Conservation (phyloP, 2,797 vertebrate species). For the Bucorvus abyssinicus region DNA sequence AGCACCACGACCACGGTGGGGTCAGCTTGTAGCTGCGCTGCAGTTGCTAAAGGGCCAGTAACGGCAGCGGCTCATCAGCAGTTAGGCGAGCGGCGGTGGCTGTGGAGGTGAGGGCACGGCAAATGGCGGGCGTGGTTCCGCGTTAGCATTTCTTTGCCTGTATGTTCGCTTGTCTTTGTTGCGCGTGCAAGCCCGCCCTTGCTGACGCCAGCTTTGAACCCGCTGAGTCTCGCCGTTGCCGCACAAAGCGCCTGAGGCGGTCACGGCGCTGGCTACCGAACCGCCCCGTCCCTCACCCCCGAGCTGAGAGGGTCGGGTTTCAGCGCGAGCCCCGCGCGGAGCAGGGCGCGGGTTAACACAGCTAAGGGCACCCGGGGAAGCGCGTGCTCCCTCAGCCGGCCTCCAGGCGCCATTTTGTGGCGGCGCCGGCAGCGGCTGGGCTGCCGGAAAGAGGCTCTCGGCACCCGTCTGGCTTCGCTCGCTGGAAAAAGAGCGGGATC, state of each 20-base stretch:
- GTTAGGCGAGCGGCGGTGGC: not conserved
- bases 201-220: not conserved
- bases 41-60: not conserved
- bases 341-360: too few species aligned
- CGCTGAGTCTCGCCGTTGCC: not conserved
- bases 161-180: not conserved
- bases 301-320: too few species aligned
- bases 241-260: not conserved
- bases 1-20: too few species aligned
- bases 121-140: not conserved
- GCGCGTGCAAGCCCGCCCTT: not conserved
- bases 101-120: too few species aligned
- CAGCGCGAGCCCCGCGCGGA: too few species aligned
- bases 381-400: too few species aligned
- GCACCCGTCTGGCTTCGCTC: too few species aligned
- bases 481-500: rapidly evolving
- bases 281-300: too few species aligned
- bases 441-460: rapidly evolving
- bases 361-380: too few species aligned
- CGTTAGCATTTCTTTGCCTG: not conserved
- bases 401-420: too few species aligned
- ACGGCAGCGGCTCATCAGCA: rapidly evolving
- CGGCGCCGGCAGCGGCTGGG: rapidly evolving
- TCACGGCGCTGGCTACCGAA: too few species aligned
- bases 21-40: too few species aligned